Evolutionary conservation across 2,797 vertebrate genomes (phyloP), one percentile per base, ranked within the genome.

Genomic region (Tragopan temminckii): DNA sequence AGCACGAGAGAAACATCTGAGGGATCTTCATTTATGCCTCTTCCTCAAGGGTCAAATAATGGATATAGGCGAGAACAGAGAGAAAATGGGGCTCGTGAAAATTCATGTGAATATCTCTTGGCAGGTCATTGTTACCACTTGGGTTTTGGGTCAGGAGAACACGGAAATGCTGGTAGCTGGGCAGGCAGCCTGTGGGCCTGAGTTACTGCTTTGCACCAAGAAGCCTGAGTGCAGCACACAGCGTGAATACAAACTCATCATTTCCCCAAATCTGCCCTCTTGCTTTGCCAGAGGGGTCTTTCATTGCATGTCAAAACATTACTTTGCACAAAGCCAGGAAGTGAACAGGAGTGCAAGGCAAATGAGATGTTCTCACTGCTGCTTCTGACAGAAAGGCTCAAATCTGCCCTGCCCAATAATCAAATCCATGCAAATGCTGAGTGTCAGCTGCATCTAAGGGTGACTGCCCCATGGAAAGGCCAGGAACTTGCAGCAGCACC

Each of bases 351-450:
- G 75, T 61, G 75, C 84, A 92, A 91, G 55, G 94, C 95, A 95
- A 95, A 96, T 96, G 82, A 95, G 90, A 17, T 84, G 52, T 38
- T 88, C 48, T 74, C 52, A 13, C n/a, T 45, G 7, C 24, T 75
- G 50, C 67, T 80, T 58, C 75, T 79, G 42, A 53, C n/a, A 93
- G 82, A 94, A 77, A 40, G 64, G 43, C 45, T 64, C 2, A 9
- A 59, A 48, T 61, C 64, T 63, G 3, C 52, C 80, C 35, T 89
- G 80, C 67, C 80, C 40, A 8, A 3, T 90, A 95, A 86, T 27
- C 93, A 97, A 97, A 96, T 93, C n/a, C 76, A 97, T 96, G 92
- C 92, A 96, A 96, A 95, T 85, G 42, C 36, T 45, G 71, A 31
- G 13, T 2, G 1, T 84, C 85, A 86, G 50, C 42, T 48, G 13